Conservation (phyloP, 1,140 invertebrate species). For the Drosophila santomea region DNA sequence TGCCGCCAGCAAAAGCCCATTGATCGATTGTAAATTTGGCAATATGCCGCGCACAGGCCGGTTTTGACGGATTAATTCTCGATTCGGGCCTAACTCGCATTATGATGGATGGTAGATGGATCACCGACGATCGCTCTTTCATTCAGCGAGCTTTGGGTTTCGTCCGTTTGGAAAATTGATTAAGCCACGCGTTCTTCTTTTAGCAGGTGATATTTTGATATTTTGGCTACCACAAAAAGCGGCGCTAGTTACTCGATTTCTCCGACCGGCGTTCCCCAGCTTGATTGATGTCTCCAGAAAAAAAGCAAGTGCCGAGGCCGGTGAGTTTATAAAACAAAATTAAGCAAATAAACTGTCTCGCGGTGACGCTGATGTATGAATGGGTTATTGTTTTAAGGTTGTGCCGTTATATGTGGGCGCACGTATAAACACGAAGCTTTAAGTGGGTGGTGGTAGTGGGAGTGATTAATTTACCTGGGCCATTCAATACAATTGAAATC, state of each 20-base stretch:
- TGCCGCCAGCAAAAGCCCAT: conserved; percentile 47
- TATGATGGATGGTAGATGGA: conserved; percentile 78
- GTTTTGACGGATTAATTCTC: conserved; percentile 79
- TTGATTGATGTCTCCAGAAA: conserved; percentile 69
- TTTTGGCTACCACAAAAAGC: conserved; percentile 20
- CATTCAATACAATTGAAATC: conserved; percentile 23
- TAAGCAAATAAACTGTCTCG: conserved; percentile 76
- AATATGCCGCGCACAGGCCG: conserved; percentile 39
- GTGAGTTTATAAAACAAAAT: conserved; percentile 55
- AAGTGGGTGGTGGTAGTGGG: conserved; percentile 45
- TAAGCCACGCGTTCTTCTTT: conserved; percentile 64
- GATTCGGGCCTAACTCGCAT: conserved; percentile 74
- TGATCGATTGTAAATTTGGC: conserved; percentile 82
- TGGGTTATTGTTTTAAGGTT: conserved; percentile 50
- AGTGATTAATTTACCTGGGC: conserved; percentile 40
- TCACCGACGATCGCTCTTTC: conserved; percentile 65
- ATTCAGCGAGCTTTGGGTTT: conserved; percentile 72
- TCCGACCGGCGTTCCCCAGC: conserved; percentile 21
- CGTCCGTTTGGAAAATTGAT: conserved; percentile 68
- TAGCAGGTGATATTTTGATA: conserved; percentile 40
- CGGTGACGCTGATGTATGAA: conserved; percentile 68
- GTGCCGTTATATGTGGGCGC: conserved; percentile 25
- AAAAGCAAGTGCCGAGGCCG: conserved; percentile 50
- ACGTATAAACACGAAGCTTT: conserved; percentile 18
- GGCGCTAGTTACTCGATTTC: conserved; percentile 63